phyloP scores from a whole-genome alignment of 2,797 vertebrate genomes.

The Sardinella longiceps region DNA sequence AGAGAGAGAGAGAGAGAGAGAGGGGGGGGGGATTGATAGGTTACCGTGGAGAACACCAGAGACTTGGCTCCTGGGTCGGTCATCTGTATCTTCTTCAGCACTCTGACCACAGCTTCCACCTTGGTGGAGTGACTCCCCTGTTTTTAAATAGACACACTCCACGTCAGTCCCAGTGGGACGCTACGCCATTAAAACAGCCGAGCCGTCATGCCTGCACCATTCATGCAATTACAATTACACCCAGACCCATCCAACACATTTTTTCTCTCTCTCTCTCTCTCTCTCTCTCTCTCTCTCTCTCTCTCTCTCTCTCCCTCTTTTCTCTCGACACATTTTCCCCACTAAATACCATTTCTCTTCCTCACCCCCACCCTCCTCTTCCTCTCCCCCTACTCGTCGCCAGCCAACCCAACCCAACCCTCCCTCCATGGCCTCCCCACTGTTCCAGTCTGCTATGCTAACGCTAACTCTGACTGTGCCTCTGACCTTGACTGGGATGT shows the following conservation, averaged over 20 bases:
- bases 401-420: no score
- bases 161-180: not conserved
- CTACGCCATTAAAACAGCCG: not conserved
- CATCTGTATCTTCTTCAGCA: conserved; percentile 91
- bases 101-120: conserved; percentile 96
- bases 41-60: conserved; percentile 97
- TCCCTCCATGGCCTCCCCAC: not conserved
- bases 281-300: not conserved
- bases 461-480: no score
- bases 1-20: no score
- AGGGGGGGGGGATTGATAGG: not conserved
- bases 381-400: not conserved
- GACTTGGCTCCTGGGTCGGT: conserved; percentile 91
- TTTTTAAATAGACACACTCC: conserved; percentile 43
- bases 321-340: not conserved
- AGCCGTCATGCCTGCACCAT: not conserved
- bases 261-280: not conserved
- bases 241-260: conserved; percentile 1
- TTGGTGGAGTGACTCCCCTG: conserved; percentile 99
- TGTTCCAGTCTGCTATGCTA: not conserved
- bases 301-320: not conserved
- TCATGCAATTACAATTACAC: not conserved
- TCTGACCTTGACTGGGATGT: conserved; percentile 91
- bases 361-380: not conserved
- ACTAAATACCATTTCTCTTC: not conserved